Evolutionary conservation across 2,888 invertebrate species (phyloP), one percentile per base, ranked within the genome.

Genomic region (Thereva unica): DNA sequence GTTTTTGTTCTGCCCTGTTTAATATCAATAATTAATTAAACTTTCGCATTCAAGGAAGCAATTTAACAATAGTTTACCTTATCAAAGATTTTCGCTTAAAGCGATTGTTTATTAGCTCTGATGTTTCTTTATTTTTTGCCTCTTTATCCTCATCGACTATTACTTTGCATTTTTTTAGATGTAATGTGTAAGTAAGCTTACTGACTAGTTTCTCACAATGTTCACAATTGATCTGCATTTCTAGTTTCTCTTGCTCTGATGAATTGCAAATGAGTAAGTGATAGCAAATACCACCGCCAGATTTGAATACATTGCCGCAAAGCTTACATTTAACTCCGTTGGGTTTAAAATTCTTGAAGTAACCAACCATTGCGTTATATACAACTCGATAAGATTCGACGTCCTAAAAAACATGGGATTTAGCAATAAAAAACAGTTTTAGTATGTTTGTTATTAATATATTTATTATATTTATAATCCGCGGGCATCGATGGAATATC

Each of bases 191-290:
- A 0, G 74, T 70, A 0, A 67, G 12, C 57, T 71, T 71, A 1
- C 74, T 44, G 49, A 77, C 78, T 1, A 65, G 66, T 5, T 57
- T 67, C 0, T 74, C 67, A 50, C 80, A 80, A 42, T 71, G 66
- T 5, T 74, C 72, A 66, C 80, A 80, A 4, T 67, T 44, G 0
- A 75, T n/a, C 0, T 75, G 73, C 44, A 71, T 54, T 9, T 68
- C 42, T 12, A 61, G 56, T 3, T 69, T 44, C 2, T 71, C 73
- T 5, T 71, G 70, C 7, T 61, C 56, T 3, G 69, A 67, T 23
- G 71, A 34, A 5, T 77, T 77, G 68, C 81, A 80, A 4, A 61
- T 49, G 64, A 78, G 77, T 34, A 78, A 10, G 65, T 80, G 80
- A 3, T 68, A 34, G 12, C 81, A 5, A 42, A 79, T 55, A 1